Base-by-base conservation (phyloP, 2,797 vertebrate genomes). In the Zenarchopterus dispar region DNA sequence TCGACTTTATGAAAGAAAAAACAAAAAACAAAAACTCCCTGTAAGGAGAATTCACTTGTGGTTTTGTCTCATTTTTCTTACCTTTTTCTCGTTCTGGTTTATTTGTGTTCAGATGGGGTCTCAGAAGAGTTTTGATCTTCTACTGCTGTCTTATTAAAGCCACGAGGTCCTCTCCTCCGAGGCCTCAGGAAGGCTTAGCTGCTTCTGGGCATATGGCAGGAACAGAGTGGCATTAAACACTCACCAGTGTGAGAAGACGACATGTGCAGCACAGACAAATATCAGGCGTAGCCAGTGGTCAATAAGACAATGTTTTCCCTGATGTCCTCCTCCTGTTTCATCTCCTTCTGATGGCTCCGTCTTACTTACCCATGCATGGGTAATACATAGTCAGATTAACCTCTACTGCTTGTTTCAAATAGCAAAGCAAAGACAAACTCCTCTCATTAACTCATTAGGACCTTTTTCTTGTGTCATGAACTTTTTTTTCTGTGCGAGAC, bases 81-180 rank as follows among this genome's bases (percentile, higher is more conserved):
- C 7, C 23, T 33, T 41, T 31, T 47, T 8, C 24, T 39, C 48
- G 62, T 67, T 58, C 23, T 57, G 56, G 54, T 81, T n/a, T 81
- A 78, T 84, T 80, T 89, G 81, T 84, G 80, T 86, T 80, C 73
- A 91, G 89, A 90, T 91, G 31, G 84, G 82, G 66, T 79, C 88
- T 90, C 76, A 0, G 55, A 69, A 77, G 88, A 75, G 76, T 45
- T 77, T 85, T 85, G 75, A 78, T 88, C 77, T 85, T 86, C 63
- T 66, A 54, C 70, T 74, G 58, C 67, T 62, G 68, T 73, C 81
- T 82, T 75, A 81, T 86, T 85, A 84, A 70, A 75, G 64, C 24
- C 42, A 63, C 78, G 65, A 77, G 73, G 60, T 62, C 72, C 61
- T 75, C 63, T 75, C 87, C 78, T 80, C 54, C 9, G 84, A 86